Evolutionary conservation across 2,888 invertebrate species (phyloP).

Genomic region (Caenorhabditis parvicauda): DNA sequence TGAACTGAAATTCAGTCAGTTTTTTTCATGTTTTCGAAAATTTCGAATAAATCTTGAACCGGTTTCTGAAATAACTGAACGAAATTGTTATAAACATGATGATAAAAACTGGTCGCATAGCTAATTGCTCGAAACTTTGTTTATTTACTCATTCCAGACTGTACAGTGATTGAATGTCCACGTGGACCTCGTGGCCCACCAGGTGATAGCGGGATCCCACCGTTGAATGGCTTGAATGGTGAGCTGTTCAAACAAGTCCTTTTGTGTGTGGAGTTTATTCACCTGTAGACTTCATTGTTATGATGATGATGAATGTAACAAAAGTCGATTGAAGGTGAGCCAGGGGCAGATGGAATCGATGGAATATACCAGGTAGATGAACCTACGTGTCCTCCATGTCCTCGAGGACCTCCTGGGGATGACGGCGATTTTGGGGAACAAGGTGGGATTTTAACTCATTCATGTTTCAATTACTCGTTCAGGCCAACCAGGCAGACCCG

Average conservation of each 20-base stretch:
- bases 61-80: no score
- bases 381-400: conserved; percentile 36
- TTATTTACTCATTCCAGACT: conserved; percentile 29
- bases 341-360: conserved; percentile 34
- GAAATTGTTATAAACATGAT: no score
- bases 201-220: conserved; percentile 32
- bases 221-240: conserved; percentile 35
- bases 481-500: conserved; percentile 29
- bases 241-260: conserved; percentile 7
- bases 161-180: conserved; percentile 36
- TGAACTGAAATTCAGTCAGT: no score
- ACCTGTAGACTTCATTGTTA: neutral
- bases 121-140: no score
- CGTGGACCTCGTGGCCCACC: conserved; percentile 36
- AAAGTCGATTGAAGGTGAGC: conserved; percentile 13
- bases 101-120: no score
- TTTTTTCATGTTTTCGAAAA: no score
- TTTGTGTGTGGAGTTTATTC: neutral
- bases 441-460: no score
- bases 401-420: conserved; percentile 32
- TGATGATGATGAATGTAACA: neutral
- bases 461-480: no score
- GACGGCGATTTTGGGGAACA: conserved; percentile 29
- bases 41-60: no score
- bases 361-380: conserved; percentile 37